Evolutionary conservation across 2,797 vertebrate species (phyloP).

Genomic region (Brotula barbata): DNA sequence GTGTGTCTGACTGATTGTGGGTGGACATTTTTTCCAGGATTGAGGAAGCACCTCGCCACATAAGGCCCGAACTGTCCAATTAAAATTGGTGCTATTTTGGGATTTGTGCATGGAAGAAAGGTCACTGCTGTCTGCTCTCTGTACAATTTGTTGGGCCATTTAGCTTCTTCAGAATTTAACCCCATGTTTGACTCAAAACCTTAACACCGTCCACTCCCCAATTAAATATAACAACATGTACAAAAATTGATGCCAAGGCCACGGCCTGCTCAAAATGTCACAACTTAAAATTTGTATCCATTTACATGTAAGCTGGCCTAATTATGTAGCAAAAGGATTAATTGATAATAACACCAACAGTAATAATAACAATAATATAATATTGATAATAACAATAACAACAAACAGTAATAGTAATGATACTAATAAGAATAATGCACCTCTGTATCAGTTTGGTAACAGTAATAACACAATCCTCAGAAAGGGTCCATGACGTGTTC

Average conservation of each 20-base stretch:
- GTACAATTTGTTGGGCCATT: background rate
- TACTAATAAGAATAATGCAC: too few relatives aligned
- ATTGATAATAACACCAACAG: too few relatives aligned
- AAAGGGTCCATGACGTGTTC: conserved; percentile 14
- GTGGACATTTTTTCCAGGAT: background rate
- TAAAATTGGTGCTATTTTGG: background rate
- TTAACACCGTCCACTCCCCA: too few relatives aligned
- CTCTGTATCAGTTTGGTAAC: too few relatives aligned
- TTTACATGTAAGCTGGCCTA: too few relatives aligned
- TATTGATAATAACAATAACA: too few relatives aligned
- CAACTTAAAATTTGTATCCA: background rate
- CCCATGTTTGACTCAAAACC: background rate
- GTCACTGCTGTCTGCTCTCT: background rate
- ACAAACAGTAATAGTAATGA: too few relatives aligned
- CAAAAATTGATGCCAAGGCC: background rate
- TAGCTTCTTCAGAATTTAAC: too few relatives aligned
- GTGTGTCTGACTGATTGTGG: background rate
- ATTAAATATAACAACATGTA: background rate
- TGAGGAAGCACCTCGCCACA: background rate
- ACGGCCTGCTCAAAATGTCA: background rate
- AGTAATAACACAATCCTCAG: too few relatives aligned
- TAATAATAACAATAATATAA: too few relatives aligned
- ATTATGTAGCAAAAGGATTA: too few relatives aligned
- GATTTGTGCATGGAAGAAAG: background rate
- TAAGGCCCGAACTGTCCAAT: background rate